Evolutionary conservation across 2,797 vertebrate genomes (phyloP), one percentile per base, ranked within the genome.

Genomic region (Enteromius trimaculatus): DNA sequence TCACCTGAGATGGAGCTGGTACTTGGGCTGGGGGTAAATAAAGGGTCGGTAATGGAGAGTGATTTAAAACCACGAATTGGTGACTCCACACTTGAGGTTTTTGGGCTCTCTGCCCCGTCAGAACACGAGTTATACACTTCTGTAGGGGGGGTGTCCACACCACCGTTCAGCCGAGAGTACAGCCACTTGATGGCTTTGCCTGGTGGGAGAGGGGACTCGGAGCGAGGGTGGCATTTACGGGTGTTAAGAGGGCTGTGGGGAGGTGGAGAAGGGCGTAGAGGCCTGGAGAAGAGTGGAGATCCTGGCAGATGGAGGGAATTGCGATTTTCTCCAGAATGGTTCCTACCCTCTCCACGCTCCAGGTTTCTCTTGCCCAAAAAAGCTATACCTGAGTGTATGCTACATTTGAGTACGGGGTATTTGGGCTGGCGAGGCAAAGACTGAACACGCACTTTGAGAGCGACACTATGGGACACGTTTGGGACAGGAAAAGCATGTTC

Each of bases 401-500:
- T 99, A 88, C 98, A 99, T 53, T 96, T 96, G 87, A 99, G 83
- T 85, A 96, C 94, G 6, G 98, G 98, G 87, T 99, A 99, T 90
- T 95, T 97, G 11, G 98, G 97, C 84, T 99, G 98, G 91, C 98
- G 95, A 70, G 98, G 98, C 86, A 99, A 92, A 9, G 98, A 99
- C 94, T 99, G 98, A 79, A 99, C 98, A 0, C 95, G 97, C 87
- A 99, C 96, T 93, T 96, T 98, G 94, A 99, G 96, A 81, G 98
- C 97, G 86, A 99, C 96, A 3, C 95, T 98, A 92, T 98, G 97
- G 86, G 98, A 99, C 49, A 99, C 96, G 14, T 97, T 98, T 76
- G 98, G 97, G 87, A 99, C 93, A 16, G 98, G 98, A 91, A 99
- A 99, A 87, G 98, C 94, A 60, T 99, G 98, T 88, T 98, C 98